Percentiles rank a stretch among this genome's conserved stretches.
These are phyloP conservation scores for Drosophila paulistorum DNA, from an alignment of 1,140 invertebrate species.

Conservation along the genomic window DNA sequence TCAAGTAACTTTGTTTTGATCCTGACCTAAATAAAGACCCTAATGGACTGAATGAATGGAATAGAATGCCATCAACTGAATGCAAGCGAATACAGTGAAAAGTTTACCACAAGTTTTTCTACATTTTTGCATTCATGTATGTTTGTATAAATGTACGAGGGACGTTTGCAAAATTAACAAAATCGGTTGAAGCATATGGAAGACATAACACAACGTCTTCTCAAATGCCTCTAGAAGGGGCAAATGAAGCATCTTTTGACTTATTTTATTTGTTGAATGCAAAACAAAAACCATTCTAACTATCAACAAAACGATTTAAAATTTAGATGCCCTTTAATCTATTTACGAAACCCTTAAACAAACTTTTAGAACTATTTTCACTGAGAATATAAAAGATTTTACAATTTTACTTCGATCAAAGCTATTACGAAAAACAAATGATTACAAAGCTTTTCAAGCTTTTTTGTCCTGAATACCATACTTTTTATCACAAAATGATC, in stretches of 20 bases:
- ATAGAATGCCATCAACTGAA: constrained; percentile 22
- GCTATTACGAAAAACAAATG: too few species aligned
- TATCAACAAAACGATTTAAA: constrained; percentile 25
- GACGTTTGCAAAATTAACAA: too few species aligned
- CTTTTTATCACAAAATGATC: too few species aligned
- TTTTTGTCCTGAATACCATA: too few species aligned
- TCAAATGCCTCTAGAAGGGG: too few species aligned
- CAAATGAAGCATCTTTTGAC: constrained; percentile 33
- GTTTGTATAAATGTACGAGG: constrained; percentile 16
- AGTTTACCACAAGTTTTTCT: constrained; percentile 5
- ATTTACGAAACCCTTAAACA: too few species aligned
- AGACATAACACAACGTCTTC: too few species aligned
- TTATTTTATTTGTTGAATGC: constrained; percentile 52
- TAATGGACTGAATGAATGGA: not conserved
- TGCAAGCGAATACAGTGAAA: not conserved
- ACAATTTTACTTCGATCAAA: too few species aligned
- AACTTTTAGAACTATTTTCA: not conserved
- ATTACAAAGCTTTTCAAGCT: too few species aligned
- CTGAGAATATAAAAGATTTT: too few species aligned
- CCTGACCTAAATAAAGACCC: not conserved
- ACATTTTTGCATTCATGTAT: not conserved
- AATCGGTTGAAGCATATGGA: too few species aligned
- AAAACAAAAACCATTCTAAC: constrained; percentile 24
- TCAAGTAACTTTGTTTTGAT: constrained; percentile 37
- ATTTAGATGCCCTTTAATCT: not conserved